phyloP scores from a whole-genome alignment of 1,140 invertebrate species.

The Melitaea cinxia region DNA sequence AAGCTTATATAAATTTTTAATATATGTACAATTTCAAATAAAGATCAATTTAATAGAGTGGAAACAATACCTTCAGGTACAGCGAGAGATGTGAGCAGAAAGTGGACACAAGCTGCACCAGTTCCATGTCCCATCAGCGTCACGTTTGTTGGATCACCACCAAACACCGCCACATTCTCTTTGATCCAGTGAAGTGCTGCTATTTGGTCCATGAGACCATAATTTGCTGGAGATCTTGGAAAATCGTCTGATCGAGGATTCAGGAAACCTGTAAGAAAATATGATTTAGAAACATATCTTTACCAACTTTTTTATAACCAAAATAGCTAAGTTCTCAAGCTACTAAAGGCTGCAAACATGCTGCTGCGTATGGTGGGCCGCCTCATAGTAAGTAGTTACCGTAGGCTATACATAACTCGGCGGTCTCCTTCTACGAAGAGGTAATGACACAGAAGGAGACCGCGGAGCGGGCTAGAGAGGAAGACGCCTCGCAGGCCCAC shows the following conservation, averaged over 20 bases:
- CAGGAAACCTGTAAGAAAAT: slow-evolving; percentile 87
- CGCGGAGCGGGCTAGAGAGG: no score
- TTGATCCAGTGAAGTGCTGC: slow-evolving; percentile 96
- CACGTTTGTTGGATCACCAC: slow-evolving; percentile 95
- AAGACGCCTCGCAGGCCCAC: no score
- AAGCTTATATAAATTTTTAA: no score
- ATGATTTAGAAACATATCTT: background rate
- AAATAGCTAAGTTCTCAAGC: no score
- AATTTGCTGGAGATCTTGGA: slow-evolving; percentile 93
- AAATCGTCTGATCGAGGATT: slow-evolving; percentile 93
- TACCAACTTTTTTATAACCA: no score
- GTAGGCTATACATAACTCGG: no score
- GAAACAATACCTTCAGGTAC: slow-evolving; percentile 90
- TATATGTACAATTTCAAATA: background rate
- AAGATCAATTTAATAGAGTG: background rate
- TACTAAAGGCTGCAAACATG: no score
- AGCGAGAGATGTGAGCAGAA: slow-evolving; percentile 95
- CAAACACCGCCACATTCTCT: slow-evolving; percentile 95
- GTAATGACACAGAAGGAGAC: no score
- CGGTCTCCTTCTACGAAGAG: no score
- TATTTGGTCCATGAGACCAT: slow-evolving; percentile 97
- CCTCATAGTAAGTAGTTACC: no score
- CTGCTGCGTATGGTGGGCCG: no score
- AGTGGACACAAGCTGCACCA: slow-evolving; percentile 96
- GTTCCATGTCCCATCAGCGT: slow-evolving; percentile 97